These are phyloP conservation scores for Eumaeus atala DNA, from an alignment of 1,140 invertebrate genomes.

Conservation along the genomic window DNA sequence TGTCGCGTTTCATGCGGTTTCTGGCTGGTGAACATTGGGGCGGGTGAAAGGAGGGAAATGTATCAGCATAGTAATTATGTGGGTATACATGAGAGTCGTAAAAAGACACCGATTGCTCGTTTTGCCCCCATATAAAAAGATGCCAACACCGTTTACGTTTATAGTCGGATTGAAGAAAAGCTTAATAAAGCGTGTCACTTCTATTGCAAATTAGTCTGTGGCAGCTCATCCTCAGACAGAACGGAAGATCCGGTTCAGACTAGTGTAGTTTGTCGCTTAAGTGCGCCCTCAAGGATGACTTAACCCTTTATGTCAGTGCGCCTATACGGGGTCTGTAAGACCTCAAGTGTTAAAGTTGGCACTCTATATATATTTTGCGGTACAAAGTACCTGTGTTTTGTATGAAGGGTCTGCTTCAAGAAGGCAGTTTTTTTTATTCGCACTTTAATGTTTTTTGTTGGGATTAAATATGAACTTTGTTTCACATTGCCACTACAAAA, in stretches of 20 bases:
- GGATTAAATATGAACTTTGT: too few species aligned
- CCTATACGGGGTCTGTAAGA: background rate
- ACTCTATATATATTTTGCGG: background rate
- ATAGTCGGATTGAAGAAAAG: background rate
- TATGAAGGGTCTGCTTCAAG: background rate
- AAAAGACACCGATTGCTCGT: too few species aligned
- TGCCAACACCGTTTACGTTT: too few species aligned
- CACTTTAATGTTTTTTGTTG: too few species aligned
- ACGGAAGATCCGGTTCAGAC: conserved; percentile 1
- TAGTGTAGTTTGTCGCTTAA: background rate
- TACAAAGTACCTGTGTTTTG: background rate
- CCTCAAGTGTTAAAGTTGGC: conserved; percentile 6
- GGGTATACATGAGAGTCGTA: too few species aligned
- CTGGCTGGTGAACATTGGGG: too few species aligned
- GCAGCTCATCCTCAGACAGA: conserved; percentile 1
- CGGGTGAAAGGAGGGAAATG: too few species aligned
- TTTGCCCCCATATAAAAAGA: too few species aligned
- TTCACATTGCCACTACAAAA: too few species aligned
- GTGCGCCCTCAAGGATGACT: background rate
- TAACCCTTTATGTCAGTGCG: conserved; percentile 6
- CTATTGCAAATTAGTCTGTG: background rate
- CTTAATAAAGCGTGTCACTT: too few species aligned
- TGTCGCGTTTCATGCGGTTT: too few species aligned
- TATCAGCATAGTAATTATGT: too few species aligned
- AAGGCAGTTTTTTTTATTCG: background rate